Percentiles rank a stretch among this genome's conserved stretches.
Evolutionary conservation across 2,797 vertebrate genomes (phyloP).

Genomic region (Acrocephalus scirpaceus): DNA sequence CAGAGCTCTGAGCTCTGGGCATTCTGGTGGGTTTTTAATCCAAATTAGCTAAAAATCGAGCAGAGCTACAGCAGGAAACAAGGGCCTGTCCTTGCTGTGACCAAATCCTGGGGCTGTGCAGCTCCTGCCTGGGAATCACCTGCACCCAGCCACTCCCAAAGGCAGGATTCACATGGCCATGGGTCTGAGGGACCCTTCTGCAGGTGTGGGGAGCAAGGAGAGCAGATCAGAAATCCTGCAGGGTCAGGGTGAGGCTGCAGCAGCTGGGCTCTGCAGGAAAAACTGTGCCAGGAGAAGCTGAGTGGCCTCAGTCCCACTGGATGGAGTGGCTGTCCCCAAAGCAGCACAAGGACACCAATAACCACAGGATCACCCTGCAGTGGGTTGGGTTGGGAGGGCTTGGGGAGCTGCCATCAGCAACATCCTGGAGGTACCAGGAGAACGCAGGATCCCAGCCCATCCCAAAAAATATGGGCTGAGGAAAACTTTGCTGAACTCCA

Average conservation of each 20-base stretch:
- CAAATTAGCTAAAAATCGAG: not conserved
- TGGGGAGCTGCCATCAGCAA: not conserved
- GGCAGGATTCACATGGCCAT: rapidly evolving
- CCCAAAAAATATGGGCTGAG: not conserved
- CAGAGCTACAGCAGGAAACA: not conserved
- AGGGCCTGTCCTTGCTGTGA: not conserved
- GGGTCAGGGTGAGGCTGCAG: not conserved
- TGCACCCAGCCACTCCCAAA: not conserved
- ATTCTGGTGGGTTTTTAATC: not conserved
- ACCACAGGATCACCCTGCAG: too few species aligned
- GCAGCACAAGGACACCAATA: not conserved
- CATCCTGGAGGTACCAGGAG: not conserved
- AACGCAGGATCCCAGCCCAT: not conserved
- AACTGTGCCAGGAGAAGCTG: not conserved
- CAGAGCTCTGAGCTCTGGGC: not conserved
- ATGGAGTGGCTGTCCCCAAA: not conserved
- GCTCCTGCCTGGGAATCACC: not conserved
- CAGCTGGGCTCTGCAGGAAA: not conserved
- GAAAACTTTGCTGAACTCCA: not conserved
- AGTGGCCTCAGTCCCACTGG: not conserved
- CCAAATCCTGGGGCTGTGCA: not conserved
- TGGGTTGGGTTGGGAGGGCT: not conserved
- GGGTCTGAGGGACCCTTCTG: not conserved
- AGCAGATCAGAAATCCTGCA: not conserved
- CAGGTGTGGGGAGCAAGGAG: not conserved